Base-by-base conservation (phyloP, 1,140 invertebrate species). In the Aphelenchoides besseyi region DNA sequence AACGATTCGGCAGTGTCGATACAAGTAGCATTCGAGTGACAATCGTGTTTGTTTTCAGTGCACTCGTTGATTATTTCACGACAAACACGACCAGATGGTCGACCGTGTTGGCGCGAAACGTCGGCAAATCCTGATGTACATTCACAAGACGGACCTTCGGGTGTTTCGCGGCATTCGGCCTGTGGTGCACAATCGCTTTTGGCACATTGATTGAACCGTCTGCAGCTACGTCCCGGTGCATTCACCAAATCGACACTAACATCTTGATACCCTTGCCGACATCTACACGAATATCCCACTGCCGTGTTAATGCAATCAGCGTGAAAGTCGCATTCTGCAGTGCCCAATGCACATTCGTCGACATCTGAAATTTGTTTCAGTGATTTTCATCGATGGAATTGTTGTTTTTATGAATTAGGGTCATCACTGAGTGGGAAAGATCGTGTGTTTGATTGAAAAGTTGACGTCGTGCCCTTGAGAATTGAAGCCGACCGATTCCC, bases 301-400 rank as follows among this genome's bases (percentile, higher is more conserved):
- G 71, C 37, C n/a, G 78, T 80, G 71, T 86, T 85, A 33, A 81
- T 72, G 72, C 86, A 87, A 2, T 80, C 72, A 18, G 86, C 85
- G 71, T 86, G 81, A 16, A 72, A 62, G 72, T 85, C 75, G 70
- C 85, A 86, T 35, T 83, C 73, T 55, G 85, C 82, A 3, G 71
- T 78, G 12, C 82, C 82, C 18, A 83, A 35, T 26, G 74, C 55
- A 57, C 82, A 84, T 69, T 85, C 82, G 37, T 83, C 71, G 2
- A 79, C 79, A 48, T 69, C 82, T 83, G 61, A 71, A 82, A 77
- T 18, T 53, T 18, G 23, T 33, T 66, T 66, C 63, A 29, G 36
- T 66, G n/a, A 66, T 66, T 66, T 32, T 32, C 32, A 26, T 3
- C 18, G 52, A 30, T 28, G 12, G 37, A 28, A 9, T 67, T 53